Conservation (phyloP, 2,888 invertebrate species). For the Metacarcinus magister region DNA sequence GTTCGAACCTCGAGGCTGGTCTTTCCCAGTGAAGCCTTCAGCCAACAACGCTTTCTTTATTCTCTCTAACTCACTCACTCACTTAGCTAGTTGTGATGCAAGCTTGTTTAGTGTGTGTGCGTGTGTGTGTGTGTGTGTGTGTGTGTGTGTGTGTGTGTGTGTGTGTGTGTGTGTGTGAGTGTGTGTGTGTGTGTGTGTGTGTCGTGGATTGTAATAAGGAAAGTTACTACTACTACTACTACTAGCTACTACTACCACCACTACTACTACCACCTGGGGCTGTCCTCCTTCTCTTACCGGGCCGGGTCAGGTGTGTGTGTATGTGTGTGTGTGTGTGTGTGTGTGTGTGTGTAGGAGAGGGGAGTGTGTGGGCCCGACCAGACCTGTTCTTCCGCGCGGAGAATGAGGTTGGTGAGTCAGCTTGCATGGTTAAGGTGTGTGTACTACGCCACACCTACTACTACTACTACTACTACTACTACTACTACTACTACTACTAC, state of each 20-base stretch:
- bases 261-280: background rate
- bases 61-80: too few relatives aligned
- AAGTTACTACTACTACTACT: constrained; percentile 45
- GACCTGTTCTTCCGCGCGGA: constrained; percentile 21
- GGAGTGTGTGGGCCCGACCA: background rate
- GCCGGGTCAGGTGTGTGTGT: constrained; percentile 22
- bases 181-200: too few relatives aligned
- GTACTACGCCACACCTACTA: background rate
- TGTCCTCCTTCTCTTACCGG: background rate
- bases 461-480: background rate
- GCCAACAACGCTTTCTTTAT: too few relatives aligned
- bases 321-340: constrained; percentile 38
- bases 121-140: too few relatives aligned
- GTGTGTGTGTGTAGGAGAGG: constrained; percentile 13
- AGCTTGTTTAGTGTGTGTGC: too few relatives aligned
- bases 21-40: too few relatives aligned
- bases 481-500: background rate
- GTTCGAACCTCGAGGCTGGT: too few relatives aligned
- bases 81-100: too few relatives aligned
- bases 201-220: too few relatives aligned
- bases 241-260: background rate
- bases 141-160: too few relatives aligned
- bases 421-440: background rate
- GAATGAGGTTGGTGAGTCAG: constrained; percentile 48
- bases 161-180: too few relatives aligned